A percentile compares a stretch with the other conserved stretches of the same genome.
phyloP scores from a whole-genome alignment of 2,113 vertebrate species.

The Sinocyclocheilus grahami region DNA sequence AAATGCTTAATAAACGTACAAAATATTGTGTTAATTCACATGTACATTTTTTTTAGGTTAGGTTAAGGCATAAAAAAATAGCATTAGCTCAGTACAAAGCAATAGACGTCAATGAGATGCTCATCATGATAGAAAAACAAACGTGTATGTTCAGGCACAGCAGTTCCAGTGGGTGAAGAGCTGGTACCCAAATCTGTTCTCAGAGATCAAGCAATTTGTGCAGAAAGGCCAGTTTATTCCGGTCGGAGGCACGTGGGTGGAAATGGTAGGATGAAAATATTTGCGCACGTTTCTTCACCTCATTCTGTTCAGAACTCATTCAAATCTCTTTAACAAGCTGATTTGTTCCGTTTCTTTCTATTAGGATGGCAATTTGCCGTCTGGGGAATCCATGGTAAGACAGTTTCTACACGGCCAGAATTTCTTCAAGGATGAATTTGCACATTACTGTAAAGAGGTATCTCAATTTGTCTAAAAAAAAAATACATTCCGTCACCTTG shows the following conservation, averaged over 20 bases:
- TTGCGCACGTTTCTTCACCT: not conserved
- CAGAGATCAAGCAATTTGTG: constrained; percentile 78
- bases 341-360: constrained; percentile 13
- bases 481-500: not conserved
- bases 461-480: not conserved
- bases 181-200: constrained; percentile 85
- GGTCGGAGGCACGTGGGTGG: constrained; percentile 95
- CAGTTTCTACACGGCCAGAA: constrained; percentile 93
- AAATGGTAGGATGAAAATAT: constrained; percentile 82
- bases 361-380: constrained; percentile 95
- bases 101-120: not conserved
- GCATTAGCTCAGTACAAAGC: too few relatives aligned
- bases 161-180: constrained; percentile 90
- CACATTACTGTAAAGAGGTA: constrained; percentile 86
- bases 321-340: not conserved
- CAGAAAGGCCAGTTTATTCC: constrained; percentile 85
- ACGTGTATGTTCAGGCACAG: constrained; percentile 79
- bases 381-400: constrained; percentile 93
- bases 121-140: not conserved
- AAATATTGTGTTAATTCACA: not conserved
- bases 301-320: not conserved
- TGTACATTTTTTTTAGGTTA: not conserved
- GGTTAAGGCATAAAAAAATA: too few relatives aligned
- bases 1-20: not conserved
- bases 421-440: constrained; percentile 92